phyloP scores from a whole-genome alignment of 2,888 invertebrate species.

The Habroteleia sp. region DNA sequence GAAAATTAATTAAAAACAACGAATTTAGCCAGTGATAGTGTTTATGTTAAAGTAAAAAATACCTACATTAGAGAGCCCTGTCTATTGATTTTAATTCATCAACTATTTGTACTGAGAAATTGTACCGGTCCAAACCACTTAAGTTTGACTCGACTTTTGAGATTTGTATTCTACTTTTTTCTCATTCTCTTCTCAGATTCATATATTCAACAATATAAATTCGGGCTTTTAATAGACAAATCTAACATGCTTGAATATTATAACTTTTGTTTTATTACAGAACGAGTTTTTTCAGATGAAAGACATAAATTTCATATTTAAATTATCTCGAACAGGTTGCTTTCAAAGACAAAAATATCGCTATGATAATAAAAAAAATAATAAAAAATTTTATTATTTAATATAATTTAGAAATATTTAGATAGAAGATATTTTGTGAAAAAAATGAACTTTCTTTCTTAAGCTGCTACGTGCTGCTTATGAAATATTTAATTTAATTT shows the following conservation, averaged over 20 bases:
- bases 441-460: too few relatives aligned
- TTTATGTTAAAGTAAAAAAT: too few relatives aligned
- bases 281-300: background rate
- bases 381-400: too few relatives aligned
- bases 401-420: too few relatives aligned
- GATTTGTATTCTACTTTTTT: slow-evolving; percentile 8
- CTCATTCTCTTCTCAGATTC: slow-evolving; percentile 20
- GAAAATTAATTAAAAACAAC: slow-evolving; percentile 25
- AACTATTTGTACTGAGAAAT: slow-evolving; percentile 39
- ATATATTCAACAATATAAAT: slow-evolving; percentile 20
- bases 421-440: too few relatives aligned
- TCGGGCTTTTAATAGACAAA: slow-evolving; percentile 7
- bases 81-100: slow-evolving; percentile 11
- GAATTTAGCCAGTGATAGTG: too few relatives aligned
- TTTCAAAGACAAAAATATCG: too few relatives aligned
- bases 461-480: too few relatives aligned
- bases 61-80: too few relatives aligned
- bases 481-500: too few relatives aligned
- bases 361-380: too few relatives aligned
- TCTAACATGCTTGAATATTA: background rate
- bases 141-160: slow-evolving; percentile 10
- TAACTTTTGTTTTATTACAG: slow-evolving; percentile 3
- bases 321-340: background rate
- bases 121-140: slow-evolving; percentile 46
- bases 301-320: background rate